These are phyloP conservation scores for Scolanthus callimorphus DNA, from an alignment of 92 coral and sea anemone species.

Conservation along the genomic window DNA sequence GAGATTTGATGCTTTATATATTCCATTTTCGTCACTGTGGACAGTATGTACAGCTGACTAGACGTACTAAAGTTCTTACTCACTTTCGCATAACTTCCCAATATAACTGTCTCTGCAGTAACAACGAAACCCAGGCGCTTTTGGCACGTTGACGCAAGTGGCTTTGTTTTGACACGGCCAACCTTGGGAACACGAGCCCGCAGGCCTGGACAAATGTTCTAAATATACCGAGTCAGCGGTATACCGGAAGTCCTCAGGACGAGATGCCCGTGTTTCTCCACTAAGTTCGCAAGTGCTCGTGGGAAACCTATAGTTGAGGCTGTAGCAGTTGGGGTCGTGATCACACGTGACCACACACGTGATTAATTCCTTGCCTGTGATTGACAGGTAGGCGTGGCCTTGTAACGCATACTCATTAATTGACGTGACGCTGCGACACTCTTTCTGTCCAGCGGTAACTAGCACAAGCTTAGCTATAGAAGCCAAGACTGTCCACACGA, in stretches of 20 bases:
- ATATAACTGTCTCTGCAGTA: conserved; percentile 49
- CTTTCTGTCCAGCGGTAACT: conserved; percentile 18
- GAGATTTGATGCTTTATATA: no score
- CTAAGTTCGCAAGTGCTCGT: conserved; percentile 37
- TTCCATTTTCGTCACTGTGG: no score
- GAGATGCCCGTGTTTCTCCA: conserved; percentile 32
- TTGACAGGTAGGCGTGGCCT: conserved; percentile 32
- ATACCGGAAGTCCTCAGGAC: conserved; percentile 36
- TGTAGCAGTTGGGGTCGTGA: conserved; percentile 38
- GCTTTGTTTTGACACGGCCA: conserved; percentile 65
- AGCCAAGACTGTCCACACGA: no score
- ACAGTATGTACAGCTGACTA: no score
- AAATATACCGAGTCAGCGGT: conserved; percentile 47
- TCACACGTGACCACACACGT: conserved; percentile 56
- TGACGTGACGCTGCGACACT: conserved; percentile 38
- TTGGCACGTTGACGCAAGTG: conserved; percentile 58
- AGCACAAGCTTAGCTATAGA: no score
- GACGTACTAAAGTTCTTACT: no score
- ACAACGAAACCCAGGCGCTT: conserved; percentile 65
- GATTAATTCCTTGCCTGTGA: conserved; percentile 21
- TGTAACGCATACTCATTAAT: conserved; percentile 32
- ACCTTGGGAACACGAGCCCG: conserved; percentile 62
- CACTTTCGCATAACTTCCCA: conserved; percentile 65
- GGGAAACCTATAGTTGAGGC: conserved; percentile 41
- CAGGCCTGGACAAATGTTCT: conserved; percentile 72